Evolutionary conservation across 2,113 vertebrate species (phyloP).

Genomic region (Pedionomus torquatus): DNA sequence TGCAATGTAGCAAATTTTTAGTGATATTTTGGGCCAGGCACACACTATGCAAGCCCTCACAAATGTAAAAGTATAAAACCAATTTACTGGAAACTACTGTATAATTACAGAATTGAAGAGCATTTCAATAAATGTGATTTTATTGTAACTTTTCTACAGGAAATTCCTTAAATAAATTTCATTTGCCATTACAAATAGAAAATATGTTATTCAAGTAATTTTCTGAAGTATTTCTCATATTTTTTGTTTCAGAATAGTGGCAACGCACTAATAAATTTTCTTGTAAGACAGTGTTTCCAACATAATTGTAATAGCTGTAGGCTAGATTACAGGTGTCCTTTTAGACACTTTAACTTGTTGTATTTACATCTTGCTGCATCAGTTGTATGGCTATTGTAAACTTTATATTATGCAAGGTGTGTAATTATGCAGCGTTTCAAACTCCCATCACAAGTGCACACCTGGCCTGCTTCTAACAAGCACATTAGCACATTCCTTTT

Average conservation of each 20-base stretch:
- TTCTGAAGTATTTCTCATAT: background rate
- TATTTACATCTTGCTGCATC: slow-evolving; percentile 64
- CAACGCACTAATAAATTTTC: slow-evolving; percentile 26
- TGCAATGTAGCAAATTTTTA: background rate
- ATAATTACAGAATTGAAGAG: background rate
- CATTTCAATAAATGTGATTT: background rate
- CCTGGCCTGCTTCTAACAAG: slow-evolving; percentile 60
- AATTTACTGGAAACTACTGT: background rate
- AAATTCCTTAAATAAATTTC: background rate
- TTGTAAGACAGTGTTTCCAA: background rate
- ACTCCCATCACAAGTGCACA: slow-evolving; percentile 55
- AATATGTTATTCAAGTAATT: background rate
- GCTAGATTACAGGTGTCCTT: slow-evolving; percentile 67
- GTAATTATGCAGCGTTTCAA: slow-evolving; percentile 59
- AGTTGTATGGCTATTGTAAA: slow-evolving; percentile 59
- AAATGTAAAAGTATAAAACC: background rate
- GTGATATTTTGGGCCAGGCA: background rate
- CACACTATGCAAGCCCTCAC: background rate
- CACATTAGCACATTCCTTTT: slow-evolving; percentile 64
- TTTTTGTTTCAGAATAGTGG: background rate
- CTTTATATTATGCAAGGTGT: slow-evolving; percentile 66
- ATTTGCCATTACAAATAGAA: background rate
- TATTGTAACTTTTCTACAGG: background rate
- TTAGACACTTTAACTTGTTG: slow-evolving; percentile 40
- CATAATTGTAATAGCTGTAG: slow-evolving; percentile 39